Evolutionary conservation across 2,797 vertebrate species (phyloP).

Genomic region (Sternotherus odoratus): DNA sequence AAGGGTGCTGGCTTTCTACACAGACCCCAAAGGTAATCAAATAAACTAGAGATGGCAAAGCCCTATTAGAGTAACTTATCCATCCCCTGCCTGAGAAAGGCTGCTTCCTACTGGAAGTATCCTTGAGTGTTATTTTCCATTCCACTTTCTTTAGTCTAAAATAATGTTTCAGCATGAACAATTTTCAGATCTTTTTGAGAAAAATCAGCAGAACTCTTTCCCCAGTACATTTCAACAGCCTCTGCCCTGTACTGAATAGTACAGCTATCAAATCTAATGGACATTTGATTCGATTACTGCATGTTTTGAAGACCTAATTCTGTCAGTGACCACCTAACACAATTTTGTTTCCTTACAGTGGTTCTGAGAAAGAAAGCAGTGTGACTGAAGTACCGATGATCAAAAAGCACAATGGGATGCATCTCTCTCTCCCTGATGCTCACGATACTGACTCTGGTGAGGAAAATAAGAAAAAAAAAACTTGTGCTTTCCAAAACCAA

Average conservation of each 20-base stretch:
- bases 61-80: not conserved
- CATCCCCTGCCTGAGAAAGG: not conserved
- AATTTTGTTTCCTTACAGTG: constrained; percentile 82
- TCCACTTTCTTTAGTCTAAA: not conserved
- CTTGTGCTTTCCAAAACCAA: not conserved
- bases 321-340: constrained; percentile 12
- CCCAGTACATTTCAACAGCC: not conserved
- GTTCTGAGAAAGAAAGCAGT: constrained; percentile 92
- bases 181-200: not conserved
- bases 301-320: not conserved
- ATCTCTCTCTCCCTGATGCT: constrained; percentile 92
- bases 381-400: constrained; percentile 82
- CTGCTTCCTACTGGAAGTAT: not conserved
- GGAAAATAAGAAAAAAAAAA: constrained; percentile 39
- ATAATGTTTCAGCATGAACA: not conserved
- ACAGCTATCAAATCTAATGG: not conserved
- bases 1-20: not conserved
- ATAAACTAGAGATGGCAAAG: accelerated
- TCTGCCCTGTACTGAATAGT: not conserved
- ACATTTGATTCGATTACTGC: not conserved
- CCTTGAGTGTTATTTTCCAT: not conserved
- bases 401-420: constrained; percentile 87
- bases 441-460: constrained; percentile 91
- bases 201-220: not conserved
- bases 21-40: not conserved